Evolutionary conservation across 2,797 vertebrate species (phyloP).

Genomic region (Rhodeus uyekii): DNA sequence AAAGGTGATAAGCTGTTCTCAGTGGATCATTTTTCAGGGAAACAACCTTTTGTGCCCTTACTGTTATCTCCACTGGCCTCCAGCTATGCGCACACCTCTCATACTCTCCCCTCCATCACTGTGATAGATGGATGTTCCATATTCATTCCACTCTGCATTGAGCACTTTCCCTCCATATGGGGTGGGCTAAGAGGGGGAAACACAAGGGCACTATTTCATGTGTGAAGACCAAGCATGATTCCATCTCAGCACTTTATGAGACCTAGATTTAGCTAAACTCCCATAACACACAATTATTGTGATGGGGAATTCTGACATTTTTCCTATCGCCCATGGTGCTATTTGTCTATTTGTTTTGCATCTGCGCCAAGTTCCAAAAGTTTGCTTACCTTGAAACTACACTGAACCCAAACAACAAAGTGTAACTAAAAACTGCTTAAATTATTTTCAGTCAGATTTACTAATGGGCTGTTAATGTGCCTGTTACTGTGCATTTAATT

Average conservation of each 20-base stretch:
- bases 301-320: neutral
- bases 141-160: slow-evolving; percentile 41
- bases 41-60: slow-evolving; percentile 61
- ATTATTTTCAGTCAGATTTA: neutral
- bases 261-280: slow-evolving; percentile 25
- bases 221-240: slow-evolving; percentile 18
- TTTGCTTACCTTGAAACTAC: neutral
- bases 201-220: slow-evolving; percentile 5
- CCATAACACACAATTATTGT: neutral
- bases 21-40: slow-evolving; percentile 63
- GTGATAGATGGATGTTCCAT: slow-evolving; percentile 57
- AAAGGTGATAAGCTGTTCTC: slow-evolving; percentile 58
- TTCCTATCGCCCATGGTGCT: neutral
- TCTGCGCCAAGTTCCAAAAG: neutral
- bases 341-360: neutral
- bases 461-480: neutral
- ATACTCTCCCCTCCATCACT: slow-evolving; percentile 49
- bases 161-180: neutral
- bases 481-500: neutral
- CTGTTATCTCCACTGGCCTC: slow-evolving; percentile 50
- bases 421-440: neutral
- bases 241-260: slow-evolving; percentile 58
- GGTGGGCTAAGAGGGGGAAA: slow-evolving; percentile 10
- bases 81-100: slow-evolving; percentile 42
- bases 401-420: neutral